Percentiles rank a stretch among this genome's conserved stretches.
These are phyloP conservation scores for Rattus norvegicus DNA, from an alignment of 2,113 vertebrate species.

Conservation along the genomic window DNA sequence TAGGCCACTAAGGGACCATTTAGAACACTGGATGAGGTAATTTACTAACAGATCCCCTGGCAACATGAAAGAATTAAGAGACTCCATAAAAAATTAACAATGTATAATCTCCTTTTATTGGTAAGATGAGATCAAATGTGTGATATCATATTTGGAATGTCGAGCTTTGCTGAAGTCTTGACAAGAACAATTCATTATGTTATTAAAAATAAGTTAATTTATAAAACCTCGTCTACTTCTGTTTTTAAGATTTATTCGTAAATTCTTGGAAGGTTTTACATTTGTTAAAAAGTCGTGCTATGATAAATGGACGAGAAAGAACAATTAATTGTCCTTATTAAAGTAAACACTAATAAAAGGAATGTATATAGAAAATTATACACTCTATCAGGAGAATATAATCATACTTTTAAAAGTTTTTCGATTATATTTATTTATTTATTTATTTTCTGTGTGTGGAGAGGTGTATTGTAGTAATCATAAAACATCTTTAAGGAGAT, in stretches of 20 bases:
- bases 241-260: neutral
- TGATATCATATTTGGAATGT: slow-evolving; percentile 41
- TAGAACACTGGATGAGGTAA: slow-evolving; percentile 16
- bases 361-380: neutral
- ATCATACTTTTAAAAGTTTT: neutral
- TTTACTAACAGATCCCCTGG: slow-evolving; percentile 49
- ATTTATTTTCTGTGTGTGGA: neutral
- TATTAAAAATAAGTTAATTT: slow-evolving; percentile 7
- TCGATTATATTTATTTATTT: neutral
- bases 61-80: slow-evolving; percentile 57
- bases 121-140: slow-evolving; percentile 13
- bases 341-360: neutral
- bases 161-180: neutral
- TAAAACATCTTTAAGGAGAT: no score
- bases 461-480: neutral
- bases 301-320: neutral
- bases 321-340: neutral
- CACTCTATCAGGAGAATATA: neutral
- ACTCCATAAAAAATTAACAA: slow-evolving; percentile 57
- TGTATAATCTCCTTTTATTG: slow-evolving; percentile 37
- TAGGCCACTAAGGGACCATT: slow-evolving; percentile 5
- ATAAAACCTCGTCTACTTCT: neutral
- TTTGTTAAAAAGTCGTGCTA: neutral
- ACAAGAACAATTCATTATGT: neutral
- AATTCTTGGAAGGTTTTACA: neutral